Evolutionary conservation across 2,888 invertebrate species (phyloP), one percentile per base, ranked within the genome.

Genomic region (Allophyes oxyacanthae): DNA sequence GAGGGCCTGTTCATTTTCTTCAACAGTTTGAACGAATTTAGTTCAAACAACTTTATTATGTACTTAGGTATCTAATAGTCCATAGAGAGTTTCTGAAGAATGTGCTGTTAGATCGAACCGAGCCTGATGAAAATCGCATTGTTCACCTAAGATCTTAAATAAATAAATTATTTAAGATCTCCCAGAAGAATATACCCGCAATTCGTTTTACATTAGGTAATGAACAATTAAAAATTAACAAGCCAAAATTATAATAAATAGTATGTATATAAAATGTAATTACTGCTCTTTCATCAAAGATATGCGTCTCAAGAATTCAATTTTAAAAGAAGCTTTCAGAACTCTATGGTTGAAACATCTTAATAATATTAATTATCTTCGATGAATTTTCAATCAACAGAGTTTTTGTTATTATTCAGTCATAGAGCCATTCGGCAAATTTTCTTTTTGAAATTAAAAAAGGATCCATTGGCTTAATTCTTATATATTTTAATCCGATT

Each of bases 351-450:
- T 40, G 64, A 51, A 59, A 40, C 43, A 54, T 50, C n/a, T 44
- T 11, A 54, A 49, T 36, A 26, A 60, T 58, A 64, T 62, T 54
- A 72, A 61, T 62, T 60, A 62, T 44, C 51, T 54, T 46, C 38
- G 40, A 32, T 45, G 33, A 52, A 46, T 48, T 60, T 70, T 59
- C 50, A 55, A 43, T 48, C 42, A 43, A n/a, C 32, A 13, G 13
- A 32, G 50, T 32, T 37, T 55, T 46, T 41, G 10, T 13, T 53
- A 11, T 30, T 33, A 15, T 41, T 44, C 13, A 26, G 46, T 42
- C 14, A 15, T 6, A 6, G 30, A 46, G 40, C 25, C 7, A 13
- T 48, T 54, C 15, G n/a, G 37, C 36, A 44, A 49, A 61, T 52
- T 49, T 48, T 43, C 33, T 57, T 56, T 59, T 62, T 15, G n/a